Conservation (phyloP, 2,113 vertebrate genomes). For the Indri indri region DNA sequence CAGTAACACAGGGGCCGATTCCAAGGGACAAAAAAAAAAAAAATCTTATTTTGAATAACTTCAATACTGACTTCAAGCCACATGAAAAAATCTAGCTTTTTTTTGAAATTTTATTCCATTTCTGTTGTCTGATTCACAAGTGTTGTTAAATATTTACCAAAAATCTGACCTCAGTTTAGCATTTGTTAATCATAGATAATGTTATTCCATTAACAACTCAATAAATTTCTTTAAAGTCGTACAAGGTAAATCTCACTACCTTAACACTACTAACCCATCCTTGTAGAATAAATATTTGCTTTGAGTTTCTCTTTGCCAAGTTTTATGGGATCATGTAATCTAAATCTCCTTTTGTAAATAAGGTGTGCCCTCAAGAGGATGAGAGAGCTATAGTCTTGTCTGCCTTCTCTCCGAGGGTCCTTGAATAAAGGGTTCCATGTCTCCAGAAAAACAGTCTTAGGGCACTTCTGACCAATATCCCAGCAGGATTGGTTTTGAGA, state of each 20-base stretch:
- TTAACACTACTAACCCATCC: not conserved
- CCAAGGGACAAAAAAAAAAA: not conserved
- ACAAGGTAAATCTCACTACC: conserved; percentile 35
- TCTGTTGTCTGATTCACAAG: conserved; percentile 47
- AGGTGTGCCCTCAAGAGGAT: not conserved
- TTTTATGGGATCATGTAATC: not conserved
- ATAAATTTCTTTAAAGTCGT: conserved; percentile 33
- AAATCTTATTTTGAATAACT: conserved; percentile 6
- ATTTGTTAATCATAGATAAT: conserved; percentile 59
- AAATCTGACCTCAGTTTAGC: conserved; percentile 43
- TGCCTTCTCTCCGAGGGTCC: not conserved
- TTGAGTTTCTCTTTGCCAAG: conserved; percentile 31
- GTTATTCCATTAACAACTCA: conserved; percentile 23
- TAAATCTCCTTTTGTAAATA: conserved; percentile 55
- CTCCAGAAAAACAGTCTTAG: not conserved
- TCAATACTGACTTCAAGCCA: not conserved
- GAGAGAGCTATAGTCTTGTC: not conserved
- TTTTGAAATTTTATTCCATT: not conserved
- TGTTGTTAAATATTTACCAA: conserved; percentile 66
- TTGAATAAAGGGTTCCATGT: not conserved
- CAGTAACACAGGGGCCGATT: not conserved
- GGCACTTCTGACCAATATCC: not conserved
- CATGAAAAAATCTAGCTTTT: not conserved
- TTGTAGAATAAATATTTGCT: conserved; percentile 69
- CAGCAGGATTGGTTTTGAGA: not conserved